phyloP scores from a whole-genome alignment of 2,797 vertebrate species.

The Sebastes taczanowskii region DNA sequence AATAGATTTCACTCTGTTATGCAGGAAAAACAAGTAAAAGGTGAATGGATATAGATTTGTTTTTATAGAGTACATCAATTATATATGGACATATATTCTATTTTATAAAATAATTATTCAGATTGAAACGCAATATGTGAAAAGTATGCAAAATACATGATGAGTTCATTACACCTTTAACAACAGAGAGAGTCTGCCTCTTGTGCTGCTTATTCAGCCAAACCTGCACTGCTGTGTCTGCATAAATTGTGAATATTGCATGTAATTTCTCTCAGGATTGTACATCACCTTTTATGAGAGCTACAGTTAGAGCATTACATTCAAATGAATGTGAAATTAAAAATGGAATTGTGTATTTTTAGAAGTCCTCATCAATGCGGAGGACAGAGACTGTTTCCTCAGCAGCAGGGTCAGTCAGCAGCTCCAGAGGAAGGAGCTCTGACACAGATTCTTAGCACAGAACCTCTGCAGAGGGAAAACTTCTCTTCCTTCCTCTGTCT shows the following conservation, averaged over 20 bases:
- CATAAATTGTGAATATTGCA: constrained; percentile 18
- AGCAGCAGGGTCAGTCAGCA: constrained; percentile 48
- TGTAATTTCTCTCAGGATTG: constrained; percentile 20
- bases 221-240: constrained; percentile 41
- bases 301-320: neutral
- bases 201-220: constrained; percentile 34
- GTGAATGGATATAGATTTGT: neutral
- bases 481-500: constrained; percentile 34
- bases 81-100: neutral
- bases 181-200: neutral
- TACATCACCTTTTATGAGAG: neutral
- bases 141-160: neutral
- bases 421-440: constrained; percentile 51
- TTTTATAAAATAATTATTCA: neutral
- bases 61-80: neutral
- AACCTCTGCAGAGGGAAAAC: constrained; percentile 69
- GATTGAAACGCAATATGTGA: neutral
- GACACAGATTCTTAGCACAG: constrained; percentile 60
- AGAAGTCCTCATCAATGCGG: constrained; percentile 25
- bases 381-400: constrained; percentile 30
- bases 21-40: neutral
- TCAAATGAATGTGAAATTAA: constrained; percentile 1
- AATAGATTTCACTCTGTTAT: constrained; percentile 21
- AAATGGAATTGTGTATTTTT: constrained; percentile 25
- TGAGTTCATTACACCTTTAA: neutral